Base-by-base conservation (phyloP, 2,113 vertebrate genomes). In the Ailurus styani region DNA sequence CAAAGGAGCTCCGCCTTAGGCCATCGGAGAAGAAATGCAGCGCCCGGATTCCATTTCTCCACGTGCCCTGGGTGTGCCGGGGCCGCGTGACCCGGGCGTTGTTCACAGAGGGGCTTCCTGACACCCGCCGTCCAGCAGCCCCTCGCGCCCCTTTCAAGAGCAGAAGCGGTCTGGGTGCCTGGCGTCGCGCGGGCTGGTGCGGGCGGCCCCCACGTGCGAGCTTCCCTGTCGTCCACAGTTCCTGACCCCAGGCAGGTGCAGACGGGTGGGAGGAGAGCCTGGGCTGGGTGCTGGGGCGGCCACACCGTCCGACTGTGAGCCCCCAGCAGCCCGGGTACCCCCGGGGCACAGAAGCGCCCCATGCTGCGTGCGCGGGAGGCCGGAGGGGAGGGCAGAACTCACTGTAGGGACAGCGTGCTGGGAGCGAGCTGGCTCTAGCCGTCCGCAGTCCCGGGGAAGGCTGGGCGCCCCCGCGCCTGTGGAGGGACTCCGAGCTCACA, bases 151-250 rank as follows among this genome's bases (percentile, higher is more conserved):
- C 66, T 29, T 27, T 45, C 42, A 45, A 52, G 52, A 25, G 7
- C 11, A 37, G 64, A 42, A 40, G 7, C 0, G 0, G n/a, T 34
- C 55, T 60, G 47, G 12, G 11, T 31, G 34, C 45, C 7, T 7
- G 29, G 79, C 11, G 0, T 50, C 11, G 23, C 7, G 0, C 12
- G 60, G 6, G 54, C 45, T 25, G 7, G 3, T 9, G 31, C 29
- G 4, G 7, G 8, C 0, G 0, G 3, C 1, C 3, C 21, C 5
- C 4, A 0, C 1, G 0, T 60, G 13, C 0, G 15, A 29, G 8
- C 52, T 29, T n/a, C 31, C 66, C n/a, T 6, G 5, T 2, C 0
- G 2, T 11, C 68, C 23, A 1, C 7, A 2, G 4, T 50, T 55
- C 31, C 82, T 72, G 18, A 9, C 17, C n/a, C 29, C 31, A 4